phyloP scores from a whole-genome alignment of 2,113 vertebrate species.

The Ciconia stormi region DNA sequence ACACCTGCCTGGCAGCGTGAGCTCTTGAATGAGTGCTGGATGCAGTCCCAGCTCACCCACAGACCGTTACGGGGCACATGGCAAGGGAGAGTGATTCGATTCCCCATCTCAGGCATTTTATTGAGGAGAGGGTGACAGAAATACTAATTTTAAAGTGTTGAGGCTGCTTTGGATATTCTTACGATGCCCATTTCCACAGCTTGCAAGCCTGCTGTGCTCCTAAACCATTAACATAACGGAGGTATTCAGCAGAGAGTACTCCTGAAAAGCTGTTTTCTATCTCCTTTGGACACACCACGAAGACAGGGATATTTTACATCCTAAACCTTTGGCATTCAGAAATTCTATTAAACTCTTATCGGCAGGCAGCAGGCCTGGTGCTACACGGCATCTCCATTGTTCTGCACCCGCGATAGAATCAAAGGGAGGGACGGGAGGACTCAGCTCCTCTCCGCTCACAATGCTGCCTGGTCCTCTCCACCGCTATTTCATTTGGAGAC shows the following conservation, averaged over 20 bases:
- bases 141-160: neutral
- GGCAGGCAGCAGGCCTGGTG: slow-evolving; percentile 85
- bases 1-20: neutral
- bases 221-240: slow-evolving; percentile 85
- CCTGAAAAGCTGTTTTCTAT: slow-evolving; percentile 89
- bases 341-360: slow-evolving; percentile 99
- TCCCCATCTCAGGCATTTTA: neutral
- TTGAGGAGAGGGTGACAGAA: neutral
- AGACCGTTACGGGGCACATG: accelerated
- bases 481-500: slow-evolving; percentile 6
- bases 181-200: slow-evolving; percentile 54
- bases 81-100: neutral
- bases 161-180: neutral
- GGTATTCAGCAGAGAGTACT: slow-evolving; percentile 84
- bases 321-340: slow-evolving; percentile 91
- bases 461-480: slow-evolving; percentile 5
- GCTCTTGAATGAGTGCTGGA: accelerated
- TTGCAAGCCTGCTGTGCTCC: slow-evolving; percentile 61
- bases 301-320: slow-evolving; percentile 89
- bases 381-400: slow-evolving; percentile 87
- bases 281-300: slow-evolving; percentile 83
- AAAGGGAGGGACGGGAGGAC: slow-evolving; percentile 80
- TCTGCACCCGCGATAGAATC: slow-evolving; percentile 86
- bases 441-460: slow-evolving; percentile 80
- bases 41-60: neutral